These are phyloP conservation scores for Oceanites oceanicus DNA, from an alignment of 2,113 vertebrate genomes.

Conservation along the genomic window DNA sequence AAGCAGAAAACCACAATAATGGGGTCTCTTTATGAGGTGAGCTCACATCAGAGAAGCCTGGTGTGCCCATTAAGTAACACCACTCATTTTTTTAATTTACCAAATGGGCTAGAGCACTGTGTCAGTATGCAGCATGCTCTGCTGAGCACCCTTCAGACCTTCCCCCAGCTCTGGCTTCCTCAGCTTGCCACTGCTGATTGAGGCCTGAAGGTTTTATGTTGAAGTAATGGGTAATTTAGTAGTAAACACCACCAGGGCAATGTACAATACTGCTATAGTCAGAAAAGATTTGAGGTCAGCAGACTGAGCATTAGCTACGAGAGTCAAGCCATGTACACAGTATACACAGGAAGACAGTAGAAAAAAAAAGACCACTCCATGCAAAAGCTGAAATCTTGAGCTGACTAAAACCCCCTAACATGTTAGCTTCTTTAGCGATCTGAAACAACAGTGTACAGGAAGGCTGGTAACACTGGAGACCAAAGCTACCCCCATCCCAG, in stretches of 20 bases:
- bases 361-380: neutral
- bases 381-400: neutral
- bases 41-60: neutral
- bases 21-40: neutral
- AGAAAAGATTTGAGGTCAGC: neutral
- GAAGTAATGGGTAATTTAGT: neutral
- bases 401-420: neutral
- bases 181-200: neutral
- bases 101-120: neutral
- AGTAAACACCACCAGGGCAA: neutral
- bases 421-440: neutral
- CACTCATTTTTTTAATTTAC: neutral
- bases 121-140: neutral
- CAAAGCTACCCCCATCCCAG: neutral
- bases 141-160: neutral
- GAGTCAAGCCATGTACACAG: neutral
- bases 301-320: rapidly evolving
- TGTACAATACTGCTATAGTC: neutral
- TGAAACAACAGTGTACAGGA: neutral
- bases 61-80: neutral
- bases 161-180: neutral
- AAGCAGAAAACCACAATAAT: neutral
- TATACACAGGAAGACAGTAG: neutral
- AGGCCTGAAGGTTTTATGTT: neutral
- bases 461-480: neutral